Conservation (phyloP, 1,140 invertebrate species). For the Phymastichus coffea region DNA sequence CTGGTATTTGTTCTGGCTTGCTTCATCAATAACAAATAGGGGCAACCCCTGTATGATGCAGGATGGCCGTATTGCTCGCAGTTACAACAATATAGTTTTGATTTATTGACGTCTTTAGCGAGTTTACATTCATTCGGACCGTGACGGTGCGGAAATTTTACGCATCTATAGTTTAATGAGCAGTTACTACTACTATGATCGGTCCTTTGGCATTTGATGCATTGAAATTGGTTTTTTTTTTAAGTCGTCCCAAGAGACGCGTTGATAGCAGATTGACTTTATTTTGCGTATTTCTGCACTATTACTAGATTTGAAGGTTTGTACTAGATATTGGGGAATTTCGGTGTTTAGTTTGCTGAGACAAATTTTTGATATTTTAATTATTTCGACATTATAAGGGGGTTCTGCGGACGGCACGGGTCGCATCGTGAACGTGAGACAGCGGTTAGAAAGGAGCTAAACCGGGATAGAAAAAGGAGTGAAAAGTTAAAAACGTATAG, state of each 20-base stretch:
- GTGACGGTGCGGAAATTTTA: not conserved
- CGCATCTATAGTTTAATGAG: not conserved
- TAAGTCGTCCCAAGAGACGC: too few species aligned
- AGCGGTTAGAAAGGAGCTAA: too few species aligned
- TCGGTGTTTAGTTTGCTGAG: too few species aligned
- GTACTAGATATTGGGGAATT: too few species aligned
- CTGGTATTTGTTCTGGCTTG: not conserved
- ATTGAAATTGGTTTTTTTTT: slow-evolving; percentile 33
- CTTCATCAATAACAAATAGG: not conserved
- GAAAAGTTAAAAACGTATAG: too few species aligned
- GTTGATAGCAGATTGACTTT: too few species aligned
- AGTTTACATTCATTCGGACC: not conserved
- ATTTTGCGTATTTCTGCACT: too few species aligned
- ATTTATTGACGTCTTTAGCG: not conserved
- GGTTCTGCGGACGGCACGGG: too few species aligned
- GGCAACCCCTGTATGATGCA: not conserved
- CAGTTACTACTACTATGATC: not conserved
- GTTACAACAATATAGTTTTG: slow-evolving; percentile 1
- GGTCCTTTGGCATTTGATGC: slow-evolving; percentile 5
- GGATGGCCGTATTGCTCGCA: not conserved
- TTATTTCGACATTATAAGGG: not conserved
- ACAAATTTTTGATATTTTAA: not conserved
- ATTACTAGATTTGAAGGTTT: too few species aligned
- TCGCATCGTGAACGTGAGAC: too few species aligned
- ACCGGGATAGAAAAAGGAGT: too few species aligned